Evolutionary conservation across 2,888 invertebrate genomes (phyloP).

Genomic region (Pseudoips prasinana): DNA sequence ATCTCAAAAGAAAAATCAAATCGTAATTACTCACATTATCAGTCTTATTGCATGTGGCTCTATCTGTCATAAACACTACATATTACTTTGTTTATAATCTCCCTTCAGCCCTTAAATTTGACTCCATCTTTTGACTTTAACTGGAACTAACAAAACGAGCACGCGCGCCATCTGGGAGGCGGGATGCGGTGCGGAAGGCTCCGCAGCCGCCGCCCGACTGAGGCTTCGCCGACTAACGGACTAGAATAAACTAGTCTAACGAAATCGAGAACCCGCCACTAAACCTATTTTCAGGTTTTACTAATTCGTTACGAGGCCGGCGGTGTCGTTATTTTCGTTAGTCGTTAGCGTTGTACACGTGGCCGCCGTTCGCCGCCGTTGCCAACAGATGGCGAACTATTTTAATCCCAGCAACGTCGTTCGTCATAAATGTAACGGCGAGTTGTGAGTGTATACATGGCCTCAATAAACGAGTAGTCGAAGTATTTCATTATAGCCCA

Average conservation of each 20-base stretch:
- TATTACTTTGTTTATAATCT: not conserved
- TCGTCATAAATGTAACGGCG: constrained; percentile 13
- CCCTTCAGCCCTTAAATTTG: not conserved
- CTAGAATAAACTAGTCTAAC: constrained; percentile 47
- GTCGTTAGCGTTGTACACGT: constrained; percentile 47
- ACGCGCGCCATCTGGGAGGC: constrained; percentile 56
- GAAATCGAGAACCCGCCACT: constrained; percentile 40
- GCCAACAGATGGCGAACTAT: constrained; percentile 55
- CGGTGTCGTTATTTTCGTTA: constrained; percentile 64
- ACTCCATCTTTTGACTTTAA: constrained; percentile 58
- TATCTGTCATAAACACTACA: constrained; percentile 49
- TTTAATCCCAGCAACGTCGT: constrained; percentile 27
- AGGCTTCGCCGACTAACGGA: constrained; percentile 38
- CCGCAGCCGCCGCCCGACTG: constrained; percentile 58
- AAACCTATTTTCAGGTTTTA: constrained; percentile 51
- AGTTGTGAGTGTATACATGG: no score
- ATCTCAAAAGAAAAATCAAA: no score
- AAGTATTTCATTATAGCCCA: no score
- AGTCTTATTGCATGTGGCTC: constrained; percentile 49
- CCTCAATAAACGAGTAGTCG: no score
- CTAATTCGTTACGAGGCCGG: constrained; percentile 45
- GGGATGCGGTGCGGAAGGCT: constrained; percentile 56
- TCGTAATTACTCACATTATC: constrained; percentile 37
- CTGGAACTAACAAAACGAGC: constrained; percentile 37
- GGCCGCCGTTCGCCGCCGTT: constrained; percentile 31